Conservation (phyloP, 2,888 invertebrate species). For the Hirtodrosophila alboralis region DNA sequence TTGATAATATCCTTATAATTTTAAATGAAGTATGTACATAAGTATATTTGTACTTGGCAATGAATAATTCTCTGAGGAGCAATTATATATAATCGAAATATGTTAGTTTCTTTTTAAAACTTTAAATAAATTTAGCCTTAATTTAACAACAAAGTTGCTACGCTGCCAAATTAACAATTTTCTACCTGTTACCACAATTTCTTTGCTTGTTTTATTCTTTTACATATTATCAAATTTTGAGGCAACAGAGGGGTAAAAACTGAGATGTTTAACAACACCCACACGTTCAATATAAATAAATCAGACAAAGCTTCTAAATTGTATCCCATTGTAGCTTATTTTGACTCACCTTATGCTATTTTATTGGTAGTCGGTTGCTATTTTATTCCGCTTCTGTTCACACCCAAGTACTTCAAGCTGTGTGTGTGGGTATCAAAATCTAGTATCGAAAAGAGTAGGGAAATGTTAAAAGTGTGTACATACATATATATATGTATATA, state of each 20-base stretch:
- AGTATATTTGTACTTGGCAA: no score
- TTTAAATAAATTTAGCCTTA: no score
- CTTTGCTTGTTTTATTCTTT: neutral
- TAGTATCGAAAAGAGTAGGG: slow-evolving; percentile 2
- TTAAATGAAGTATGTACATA: no score
- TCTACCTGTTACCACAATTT: slow-evolving; percentile 2
- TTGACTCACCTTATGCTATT: slow-evolving; percentile 46
- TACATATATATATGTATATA: no score
- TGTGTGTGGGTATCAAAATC: slow-evolving; percentile 28
- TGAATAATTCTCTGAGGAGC: no score
- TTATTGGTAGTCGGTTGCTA: slow-evolving; percentile 31
- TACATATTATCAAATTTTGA: slow-evolving; percentile 41
- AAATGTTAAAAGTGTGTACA: neutral
- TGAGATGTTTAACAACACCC: slow-evolving; percentile 12
- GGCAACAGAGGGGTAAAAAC: slow-evolving; percentile 12
- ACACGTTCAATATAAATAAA: slow-evolving; percentile 70
- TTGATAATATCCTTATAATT: no score
- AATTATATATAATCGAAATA: no score
- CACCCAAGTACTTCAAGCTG: slow-evolving; percentile 20
- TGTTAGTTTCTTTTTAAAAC: no score
- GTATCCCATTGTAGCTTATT: slow-evolving; percentile 62
- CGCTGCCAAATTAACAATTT: slow-evolving; percentile 2
- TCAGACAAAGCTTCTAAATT: slow-evolving; percentile 68
- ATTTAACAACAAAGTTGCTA: no score
- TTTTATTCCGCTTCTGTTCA: slow-evolving; percentile 12